Percentiles rank a stretch among this genome's conserved stretches.
Conservation (phyloP, 1,140 invertebrate genomes). For the Matsumurasca onukii region DNA sequence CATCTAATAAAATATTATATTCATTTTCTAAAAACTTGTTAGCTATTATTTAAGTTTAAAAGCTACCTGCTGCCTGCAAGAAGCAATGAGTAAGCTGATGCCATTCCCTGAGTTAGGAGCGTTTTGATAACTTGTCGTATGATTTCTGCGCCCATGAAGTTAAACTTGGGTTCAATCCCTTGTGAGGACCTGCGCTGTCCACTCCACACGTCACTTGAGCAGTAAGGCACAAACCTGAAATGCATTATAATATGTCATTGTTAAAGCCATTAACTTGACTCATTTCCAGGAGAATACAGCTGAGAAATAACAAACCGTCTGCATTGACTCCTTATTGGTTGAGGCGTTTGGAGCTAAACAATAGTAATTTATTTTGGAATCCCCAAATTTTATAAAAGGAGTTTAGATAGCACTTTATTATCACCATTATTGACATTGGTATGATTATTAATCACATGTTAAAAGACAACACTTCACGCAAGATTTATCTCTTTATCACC, state of each 20-base stretch:
- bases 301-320: conserved; percentile 28
- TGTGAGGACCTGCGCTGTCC: conserved; percentile 58
- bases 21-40: no score
- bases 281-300: background rate
- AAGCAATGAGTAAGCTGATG: conserved; percentile 61
- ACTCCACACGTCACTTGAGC: conserved; percentile 92
- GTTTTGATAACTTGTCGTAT: conserved; percentile 74
- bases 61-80: conserved; percentile 73
- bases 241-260: background rate
- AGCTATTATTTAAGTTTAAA: no score
- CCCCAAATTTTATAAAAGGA: no score
- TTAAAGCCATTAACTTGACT: background rate
- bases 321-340: no score
- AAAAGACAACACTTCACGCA: no score
- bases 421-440: no score
- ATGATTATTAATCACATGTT: no score
- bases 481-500: no score
- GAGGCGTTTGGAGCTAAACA: no score
- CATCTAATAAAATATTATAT: no score
- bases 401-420: no score
- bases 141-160: conserved; percentile 87
- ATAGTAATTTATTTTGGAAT: no score
- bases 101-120: conserved; percentile 62
- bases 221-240: conserved; percentile 83
- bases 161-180: conserved; percentile 58